Percentiles rank a stretch among this genome's conserved stretches.
phyloP scores from a whole-genome alignment of 2,888 invertebrate species.

The Gnatocerus cornutus region DNA sequence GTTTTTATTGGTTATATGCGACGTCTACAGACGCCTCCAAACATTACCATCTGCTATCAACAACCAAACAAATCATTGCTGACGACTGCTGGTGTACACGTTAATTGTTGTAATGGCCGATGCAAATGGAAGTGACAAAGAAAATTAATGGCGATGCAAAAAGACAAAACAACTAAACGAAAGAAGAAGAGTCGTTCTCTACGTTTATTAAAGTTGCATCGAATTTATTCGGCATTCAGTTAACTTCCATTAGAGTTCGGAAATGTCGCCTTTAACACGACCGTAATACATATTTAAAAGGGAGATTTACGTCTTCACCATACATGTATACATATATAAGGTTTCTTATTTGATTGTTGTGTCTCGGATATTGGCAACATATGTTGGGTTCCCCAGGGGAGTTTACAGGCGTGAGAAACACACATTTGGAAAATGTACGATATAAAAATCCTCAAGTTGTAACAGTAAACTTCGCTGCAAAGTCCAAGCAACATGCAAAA shows the following conservation, averaged over 20 bases:
- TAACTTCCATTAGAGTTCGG: background rate
- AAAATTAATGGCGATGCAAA: background rate
- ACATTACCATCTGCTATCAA: constrained; percentile 22
- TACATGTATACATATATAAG: constrained; percentile 50
- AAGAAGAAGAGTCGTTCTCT: too few relatives aligned
- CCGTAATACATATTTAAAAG: constrained; percentile 9
- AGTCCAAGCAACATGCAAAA: constrained; percentile 1
- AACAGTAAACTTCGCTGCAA: constrained; percentile 29
- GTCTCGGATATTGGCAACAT: constrained; percentile 57
- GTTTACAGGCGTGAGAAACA: constrained; percentile 43
- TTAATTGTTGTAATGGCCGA: constrained; percentile 2
- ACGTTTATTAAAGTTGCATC: background rate
- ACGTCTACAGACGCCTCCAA: constrained; percentile 45
- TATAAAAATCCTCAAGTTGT: constrained; percentile 47
- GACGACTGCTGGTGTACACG: background rate
- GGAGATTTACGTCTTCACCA: constrained; percentile 50
- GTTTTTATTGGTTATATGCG: constrained; percentile 61
- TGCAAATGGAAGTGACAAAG: background rate
- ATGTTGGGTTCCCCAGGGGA: constrained; percentile 46
- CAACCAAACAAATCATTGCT: constrained; percentile 22
- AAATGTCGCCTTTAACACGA: background rate
- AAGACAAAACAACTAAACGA: too few relatives aligned
- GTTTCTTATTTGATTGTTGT: constrained; percentile 58
- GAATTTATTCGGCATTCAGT: constrained; percentile 16
- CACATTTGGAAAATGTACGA: constrained; percentile 45